Conservation (phyloP, 1,140 invertebrate species). For the Cotesia chilonis region DNA sequence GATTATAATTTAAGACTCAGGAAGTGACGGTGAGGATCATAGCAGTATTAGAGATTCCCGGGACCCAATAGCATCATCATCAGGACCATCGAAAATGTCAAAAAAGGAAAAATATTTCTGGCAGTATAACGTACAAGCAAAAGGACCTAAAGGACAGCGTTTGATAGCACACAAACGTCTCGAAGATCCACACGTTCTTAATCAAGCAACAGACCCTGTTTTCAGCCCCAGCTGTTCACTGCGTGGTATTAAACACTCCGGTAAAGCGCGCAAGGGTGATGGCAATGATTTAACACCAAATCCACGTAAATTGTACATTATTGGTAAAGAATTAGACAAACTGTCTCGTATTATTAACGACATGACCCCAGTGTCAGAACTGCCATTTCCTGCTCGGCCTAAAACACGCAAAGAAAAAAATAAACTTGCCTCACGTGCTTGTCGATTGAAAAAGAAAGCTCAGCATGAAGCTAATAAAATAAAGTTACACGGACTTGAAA, state of each 20-base stretch:
- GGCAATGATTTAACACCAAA: slow-evolving; percentile 97
- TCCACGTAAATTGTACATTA: slow-evolving; percentile 87
- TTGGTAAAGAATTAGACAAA: slow-evolving; percentile 92
- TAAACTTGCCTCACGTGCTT: slow-evolving; percentile 95
- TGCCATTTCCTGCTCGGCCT: slow-evolving; percentile 87
- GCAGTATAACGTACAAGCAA: slow-evolving; percentile 99
- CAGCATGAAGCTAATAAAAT: slow-evolving; percentile 96
- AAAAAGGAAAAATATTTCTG: slow-evolving; percentile 94
- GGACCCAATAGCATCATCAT: slow-evolving; percentile 29
- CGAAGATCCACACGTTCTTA: slow-evolving; percentile 91
- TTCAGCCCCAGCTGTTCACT: slow-evolving; percentile 90
- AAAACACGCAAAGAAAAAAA: slow-evolving; percentile 98
- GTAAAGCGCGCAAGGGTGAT: slow-evolving; percentile 95
- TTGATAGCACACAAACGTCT: slow-evolving; percentile 82
- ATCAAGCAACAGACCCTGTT: slow-evolving; percentile 90
- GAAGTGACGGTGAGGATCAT: slow-evolving; percentile 59
- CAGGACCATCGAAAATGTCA: slow-evolving; percentile 49
- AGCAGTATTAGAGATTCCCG: slow-evolving; percentile 38
- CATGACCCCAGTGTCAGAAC: slow-evolving; percentile 93
- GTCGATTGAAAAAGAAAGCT: slow-evolving; percentile 93
- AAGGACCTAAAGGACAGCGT: slow-evolving; percentile 94
- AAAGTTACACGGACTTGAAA: slow-evolving; percentile 91
- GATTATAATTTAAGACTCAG: slow-evolving; percentile 70
- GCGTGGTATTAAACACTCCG: slow-evolving; percentile 90
- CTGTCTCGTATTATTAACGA: slow-evolving; percentile 91